Base-by-base conservation (phyloP, 2,888 invertebrate genomes). In the Hydriomena furcata region DNA sequence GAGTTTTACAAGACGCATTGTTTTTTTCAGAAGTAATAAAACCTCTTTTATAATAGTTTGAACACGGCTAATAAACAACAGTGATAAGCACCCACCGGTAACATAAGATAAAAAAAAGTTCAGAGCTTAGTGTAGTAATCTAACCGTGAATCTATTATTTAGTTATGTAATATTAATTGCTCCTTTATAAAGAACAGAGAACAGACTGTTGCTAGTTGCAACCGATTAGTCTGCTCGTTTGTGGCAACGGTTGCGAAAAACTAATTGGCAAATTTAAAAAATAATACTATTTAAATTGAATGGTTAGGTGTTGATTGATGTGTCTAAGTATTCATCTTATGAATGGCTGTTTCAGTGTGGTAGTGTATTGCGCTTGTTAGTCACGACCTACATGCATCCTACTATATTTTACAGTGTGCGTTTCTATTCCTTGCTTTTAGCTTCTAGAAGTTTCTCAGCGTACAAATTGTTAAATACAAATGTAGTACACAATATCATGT, bases 141-240 rank as follows among this genome's bases (percentile, higher is more conserved):
- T 66, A 70, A 53, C 70, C 79, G 74, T 77, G 71, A 80, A 81
- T 71, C 73, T 75, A 80, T 83, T 84, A 81, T 79, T 79, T 67
- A 58, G 69, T 81, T 84, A 85, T 84, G 84, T 82, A 83, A 83
- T 84, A 84, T 82, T 84, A 87, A 86, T 84, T 82, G 74, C 80
- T 68, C 67, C 68, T 74, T 68, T 73, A 75, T 77, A 79, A 81
- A 82, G 79, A 78, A n/a, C n/a, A n/a, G n/a, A 17, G 17, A 17
- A 81, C 76, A 79, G 77, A 76, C 74, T 76, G 71, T 74, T 76
- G 67, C 65, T 61, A 71, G 74, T 70, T 71, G 74, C 75, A 78
- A 75, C 69, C 72, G 71, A 82, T 80, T 79, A 77, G 74, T 69
- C 71, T 71, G 71, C 73, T 77, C 63, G 73, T 76, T 79, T 79